These are phyloP conservation scores for Ptilorrhoa leucosticta DNA, from an alignment of 2,113 vertebrate genomes.

Conservation along the genomic window DNA sequence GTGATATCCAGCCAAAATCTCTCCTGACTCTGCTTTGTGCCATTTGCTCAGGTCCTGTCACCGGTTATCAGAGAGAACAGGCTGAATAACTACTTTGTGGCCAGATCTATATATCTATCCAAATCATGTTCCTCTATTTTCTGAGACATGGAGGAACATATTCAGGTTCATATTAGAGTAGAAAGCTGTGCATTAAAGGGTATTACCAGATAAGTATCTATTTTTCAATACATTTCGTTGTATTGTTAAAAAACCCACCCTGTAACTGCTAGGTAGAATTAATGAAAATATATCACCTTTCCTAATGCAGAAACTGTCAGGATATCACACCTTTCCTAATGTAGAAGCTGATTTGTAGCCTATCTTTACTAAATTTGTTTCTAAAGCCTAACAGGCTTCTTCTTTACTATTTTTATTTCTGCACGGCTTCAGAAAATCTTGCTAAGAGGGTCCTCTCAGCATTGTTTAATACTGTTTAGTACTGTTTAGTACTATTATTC, in stretches of 20 bases:
- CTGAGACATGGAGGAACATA: neutral
- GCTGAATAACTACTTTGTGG: neutral
- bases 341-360: neutral
- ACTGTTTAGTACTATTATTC: neutral
- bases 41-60: fast-evolving
- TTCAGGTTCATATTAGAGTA: neutral
- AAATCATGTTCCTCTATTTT: neutral
- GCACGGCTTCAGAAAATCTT: neutral
- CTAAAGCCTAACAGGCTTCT: neutral
- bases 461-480: too few relatives aligned
- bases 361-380: neutral
- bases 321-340: neutral
- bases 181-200: neutral
- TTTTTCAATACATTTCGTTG: neutral
- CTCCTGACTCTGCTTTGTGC: neutral
- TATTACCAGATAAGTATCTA: neutral
- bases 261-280: neutral
- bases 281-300: neutral
- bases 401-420: neutral
- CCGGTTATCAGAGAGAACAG: neutral
- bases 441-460: neutral
- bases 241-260: fast-evolving
- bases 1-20: neutral
- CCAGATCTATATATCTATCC: neutral
- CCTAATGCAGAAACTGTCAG: neutral